These are phyloP conservation scores for Drosophila ustulata DNA, from an alignment of 2,888 invertebrate species.

Conservation along the genomic window DNA sequence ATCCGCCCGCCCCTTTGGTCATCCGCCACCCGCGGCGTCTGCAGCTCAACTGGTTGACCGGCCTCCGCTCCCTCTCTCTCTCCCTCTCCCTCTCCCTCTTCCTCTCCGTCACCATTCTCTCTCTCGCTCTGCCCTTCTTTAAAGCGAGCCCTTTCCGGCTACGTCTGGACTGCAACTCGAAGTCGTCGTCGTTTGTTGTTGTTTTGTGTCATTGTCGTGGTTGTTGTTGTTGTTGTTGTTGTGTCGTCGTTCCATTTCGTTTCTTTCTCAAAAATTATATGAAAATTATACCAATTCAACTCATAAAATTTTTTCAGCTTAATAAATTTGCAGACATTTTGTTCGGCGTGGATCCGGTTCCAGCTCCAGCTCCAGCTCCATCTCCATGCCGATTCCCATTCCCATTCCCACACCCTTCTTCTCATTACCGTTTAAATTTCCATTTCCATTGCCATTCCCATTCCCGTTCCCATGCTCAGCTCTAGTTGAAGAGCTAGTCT, in stretches of 20 bases:
- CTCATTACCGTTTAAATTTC: neutral
- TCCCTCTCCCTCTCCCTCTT: neutral
- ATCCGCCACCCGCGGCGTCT: slow-evolving; percentile 47
- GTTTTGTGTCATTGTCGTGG: slow-evolving; percentile 22
- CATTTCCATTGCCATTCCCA: slow-evolving; percentile 16
- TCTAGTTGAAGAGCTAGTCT: slow-evolving; percentile 18
- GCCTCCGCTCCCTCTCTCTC: slow-evolving; percentile 5
- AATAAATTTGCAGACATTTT: slow-evolving; percentile 82
- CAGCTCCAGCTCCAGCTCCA: slow-evolving; percentile 14
- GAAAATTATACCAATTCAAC: slow-evolving; percentile 83
- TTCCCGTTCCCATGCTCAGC: slow-evolving; percentile 14
- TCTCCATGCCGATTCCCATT: slow-evolving; percentile 4
- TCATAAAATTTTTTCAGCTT: slow-evolving; percentile 83
- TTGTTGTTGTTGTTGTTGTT: slow-evolving; percentile 23
- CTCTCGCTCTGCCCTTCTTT: neutral
- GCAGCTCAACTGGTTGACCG: slow-evolving; percentile 63
- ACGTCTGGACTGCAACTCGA: slow-evolving; percentile 42
- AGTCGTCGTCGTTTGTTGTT: slow-evolving; percentile 24
- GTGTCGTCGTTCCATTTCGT: slow-evolving; percentile 63
- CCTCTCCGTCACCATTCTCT: neutral
- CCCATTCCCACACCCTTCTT: neutral
- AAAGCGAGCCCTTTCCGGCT: slow-evolving; percentile 39
- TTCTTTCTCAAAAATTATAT: slow-evolving; percentile 80
- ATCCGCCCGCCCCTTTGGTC: slow-evolving; percentile 2
- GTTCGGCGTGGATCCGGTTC: slow-evolving; percentile 39